A percentile compares a stretch with the other conserved stretches of the same genome.
These are phyloP conservation scores for Hydropotes inermis DNA, from an alignment of 2,113 vertebrate species.

Conservation along the genomic window DNA sequence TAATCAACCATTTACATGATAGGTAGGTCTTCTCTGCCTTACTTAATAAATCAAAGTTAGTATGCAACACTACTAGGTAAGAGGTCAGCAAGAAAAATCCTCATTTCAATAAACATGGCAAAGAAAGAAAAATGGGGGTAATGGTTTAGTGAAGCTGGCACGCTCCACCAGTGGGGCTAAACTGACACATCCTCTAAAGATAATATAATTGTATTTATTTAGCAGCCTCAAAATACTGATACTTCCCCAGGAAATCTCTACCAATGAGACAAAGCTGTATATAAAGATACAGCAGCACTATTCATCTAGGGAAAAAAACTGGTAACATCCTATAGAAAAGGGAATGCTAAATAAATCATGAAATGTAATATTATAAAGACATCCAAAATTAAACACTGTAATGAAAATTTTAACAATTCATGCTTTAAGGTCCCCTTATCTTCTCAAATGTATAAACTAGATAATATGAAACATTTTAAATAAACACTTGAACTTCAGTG, in stretches of 20 bases:
- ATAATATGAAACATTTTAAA: not conserved
- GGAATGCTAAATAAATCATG: not conserved
- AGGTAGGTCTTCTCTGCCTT: not conserved
- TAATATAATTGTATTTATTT: not conserved
- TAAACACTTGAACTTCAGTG: not conserved
- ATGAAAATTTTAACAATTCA: not conserved
- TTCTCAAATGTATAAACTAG: not conserved
- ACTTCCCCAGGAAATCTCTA: not conserved
- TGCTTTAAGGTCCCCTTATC: not conserved
- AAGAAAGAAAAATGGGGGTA: not conserved
- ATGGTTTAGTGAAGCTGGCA: not conserved
- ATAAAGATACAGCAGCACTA: not conserved
- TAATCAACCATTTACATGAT: not conserved
- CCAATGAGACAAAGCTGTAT: not conserved
- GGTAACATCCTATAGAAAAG: not conserved
- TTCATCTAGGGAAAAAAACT: not conserved
- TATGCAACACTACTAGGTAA: not conserved
- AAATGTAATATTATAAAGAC: not conserved
- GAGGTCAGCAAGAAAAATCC: not conserved
- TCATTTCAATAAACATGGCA: not conserved
- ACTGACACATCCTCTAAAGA: not conserved
- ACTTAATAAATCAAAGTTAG: not conserved
- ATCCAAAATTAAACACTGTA: not conserved
- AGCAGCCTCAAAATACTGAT: not conserved
- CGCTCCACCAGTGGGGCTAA: not conserved